phyloP scores from a whole-genome alignment of 1,140 invertebrate genomes.

The Procambarus virginalis region DNA sequence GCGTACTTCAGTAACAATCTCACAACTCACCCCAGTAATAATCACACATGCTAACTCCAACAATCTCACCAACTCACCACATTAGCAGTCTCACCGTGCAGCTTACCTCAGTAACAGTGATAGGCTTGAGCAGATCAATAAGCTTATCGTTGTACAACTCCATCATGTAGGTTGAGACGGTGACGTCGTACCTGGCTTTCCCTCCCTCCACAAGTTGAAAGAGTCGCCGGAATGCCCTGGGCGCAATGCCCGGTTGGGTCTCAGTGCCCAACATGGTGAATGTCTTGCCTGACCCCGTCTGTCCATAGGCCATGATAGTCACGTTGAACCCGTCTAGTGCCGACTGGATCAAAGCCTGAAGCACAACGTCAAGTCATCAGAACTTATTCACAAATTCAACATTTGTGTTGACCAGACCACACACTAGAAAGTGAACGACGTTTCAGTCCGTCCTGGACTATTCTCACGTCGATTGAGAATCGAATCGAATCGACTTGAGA shows the following conservation, averaged over 20 bases:
- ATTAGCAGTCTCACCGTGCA: too few species aligned
- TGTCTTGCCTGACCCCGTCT: slow-evolving; percentile 95
- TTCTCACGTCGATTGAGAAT: too few species aligned
- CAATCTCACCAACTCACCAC: too few species aligned
- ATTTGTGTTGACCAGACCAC: too few species aligned
- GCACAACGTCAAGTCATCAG: not conserved
- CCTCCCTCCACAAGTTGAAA: slow-evolving; percentile 82
- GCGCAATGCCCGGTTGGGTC: slow-evolving; percentile 83
- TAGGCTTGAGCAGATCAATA: slow-evolving; percentile 81
- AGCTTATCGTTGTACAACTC: slow-evolving; percentile 81
- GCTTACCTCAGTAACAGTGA: slow-evolving; percentile 51
- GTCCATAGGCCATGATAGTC: slow-evolving; percentile 93
- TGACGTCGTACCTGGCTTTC: slow-evolving; percentile 83
- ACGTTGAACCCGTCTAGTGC: slow-evolving; percentile 85
- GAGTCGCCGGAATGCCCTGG: slow-evolving; percentile 87
- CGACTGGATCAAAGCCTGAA: slow-evolving; percentile 68
- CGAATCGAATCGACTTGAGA: too few species aligned
- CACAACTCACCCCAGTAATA: too few species aligned
- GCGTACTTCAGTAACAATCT: too few species aligned
- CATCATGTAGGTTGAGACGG: slow-evolving; percentile 74
- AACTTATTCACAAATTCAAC: too few species aligned
- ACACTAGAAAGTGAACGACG: too few species aligned
- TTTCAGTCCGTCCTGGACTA: too few species aligned
- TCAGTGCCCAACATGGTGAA: slow-evolving; percentile 89
- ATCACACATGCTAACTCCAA: too few species aligned